Base-by-base conservation (phyloP, 23 tunicate species). In the Halocynthia aurantium region DNA sequence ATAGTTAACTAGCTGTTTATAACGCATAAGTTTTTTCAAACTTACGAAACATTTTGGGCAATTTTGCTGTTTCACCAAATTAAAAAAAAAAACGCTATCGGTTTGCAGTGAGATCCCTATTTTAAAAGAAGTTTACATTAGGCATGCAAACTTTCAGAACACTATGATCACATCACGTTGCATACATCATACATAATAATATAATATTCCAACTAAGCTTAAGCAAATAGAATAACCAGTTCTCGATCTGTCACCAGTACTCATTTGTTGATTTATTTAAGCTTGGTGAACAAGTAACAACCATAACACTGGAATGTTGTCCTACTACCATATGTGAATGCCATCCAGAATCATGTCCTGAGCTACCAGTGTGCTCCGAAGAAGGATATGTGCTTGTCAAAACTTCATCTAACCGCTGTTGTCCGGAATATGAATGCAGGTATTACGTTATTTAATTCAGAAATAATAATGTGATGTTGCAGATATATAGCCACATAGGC, bases 351-450 rank as follows among this genome's bases (percentile, higher is more conserved):
- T 73, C 61, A 52, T 92, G 98, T 52, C 82, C 87, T 10, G 72
- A 20, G 13, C 76, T 79, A 40, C 98, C 98, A 67, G 50, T 71
- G 18, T 92, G 98, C 54, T 67, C 53, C 8, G 81, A 72, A 9
- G 76, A 73, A 40, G 98, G 98, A 13, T 82, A 77, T 55, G 77
- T 86, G 56, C 77, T 92, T 70, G 57, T 60, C 18, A 22, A 86
- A 7, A 78, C 80, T 10, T 52, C 67, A 18, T n/a, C 68, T 8
- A 92, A 92, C 53, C 64, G 88, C 50, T 92, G 98, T 72, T 92
- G 98, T 75, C 77, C 85, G 7, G 84, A 75, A 11, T 92, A 85
- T 52, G 98, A 92, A 78, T 92, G 98, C 98, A 78, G 81, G 98
- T 86, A 86, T 60, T 71, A 19, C 63, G 4, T 31, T 31, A 31